Evolutionary conservation across 2,797 vertebrate genomes (phyloP).

Genomic region (Alauda arvensis): DNA sequence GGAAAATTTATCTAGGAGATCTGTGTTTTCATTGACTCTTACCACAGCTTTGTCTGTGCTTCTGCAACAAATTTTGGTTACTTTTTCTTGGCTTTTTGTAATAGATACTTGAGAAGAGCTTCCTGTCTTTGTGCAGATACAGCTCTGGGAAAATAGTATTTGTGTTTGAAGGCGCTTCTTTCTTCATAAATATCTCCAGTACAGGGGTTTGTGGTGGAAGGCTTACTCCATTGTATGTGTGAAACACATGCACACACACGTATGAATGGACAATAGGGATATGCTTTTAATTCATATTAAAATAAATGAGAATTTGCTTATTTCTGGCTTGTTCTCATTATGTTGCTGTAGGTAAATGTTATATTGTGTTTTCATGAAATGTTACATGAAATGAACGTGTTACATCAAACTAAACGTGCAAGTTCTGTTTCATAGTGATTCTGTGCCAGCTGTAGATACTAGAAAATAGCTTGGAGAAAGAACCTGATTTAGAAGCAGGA

Average conservation of each 20-base stretch:
- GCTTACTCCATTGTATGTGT: not conserved
- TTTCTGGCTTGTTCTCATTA: not conserved
- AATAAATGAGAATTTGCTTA: not conserved
- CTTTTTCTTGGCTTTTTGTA: not conserved
- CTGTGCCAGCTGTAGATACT: not conserved
- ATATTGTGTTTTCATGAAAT: not conserved
- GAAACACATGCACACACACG: accelerated
- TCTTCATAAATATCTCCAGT: not conserved
- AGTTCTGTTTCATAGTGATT: not conserved
- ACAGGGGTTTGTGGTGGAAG: not conserved
- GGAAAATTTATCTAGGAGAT: not conserved
- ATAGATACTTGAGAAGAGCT: not conserved
- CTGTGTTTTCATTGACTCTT: not conserved
- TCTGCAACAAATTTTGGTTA: not conserved
- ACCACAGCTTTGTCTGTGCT: not conserved
- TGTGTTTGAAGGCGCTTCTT: not conserved
- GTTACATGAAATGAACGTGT: not conserved
- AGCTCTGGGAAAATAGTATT: not conserved
- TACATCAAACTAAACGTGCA: not conserved
- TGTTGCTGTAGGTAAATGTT: not conserved
- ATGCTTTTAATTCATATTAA: not conserved
- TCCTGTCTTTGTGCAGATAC: not conserved
- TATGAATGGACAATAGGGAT: not conserved
- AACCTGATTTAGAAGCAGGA: not conserved
- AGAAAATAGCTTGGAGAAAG: not conserved